Base-by-base conservation (phyloP, 2,113 vertebrate genomes). In the Anhinga anhinga region DNA sequence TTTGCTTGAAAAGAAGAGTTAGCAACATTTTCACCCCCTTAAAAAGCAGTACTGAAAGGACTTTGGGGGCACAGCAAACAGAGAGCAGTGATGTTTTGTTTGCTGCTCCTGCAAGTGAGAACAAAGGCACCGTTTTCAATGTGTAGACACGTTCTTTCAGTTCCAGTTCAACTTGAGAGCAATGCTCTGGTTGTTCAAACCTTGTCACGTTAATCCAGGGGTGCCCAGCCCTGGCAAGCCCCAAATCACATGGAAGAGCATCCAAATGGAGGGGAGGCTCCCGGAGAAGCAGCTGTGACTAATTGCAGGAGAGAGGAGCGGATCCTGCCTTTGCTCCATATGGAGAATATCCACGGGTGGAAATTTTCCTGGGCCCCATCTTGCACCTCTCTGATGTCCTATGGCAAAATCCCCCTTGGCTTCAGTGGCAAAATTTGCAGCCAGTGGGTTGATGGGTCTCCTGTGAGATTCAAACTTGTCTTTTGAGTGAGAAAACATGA, bases 1-100 rank as follows among this genome's bases (percentile, higher is more conserved):
- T 52, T 67, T 89, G 30, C 72, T 82, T 94, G 91, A 95, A 89
- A 86, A 81, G 87, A 90, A 59, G 71, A 94, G 74, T 58, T 85
- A 89, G 83, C 82, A 91, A 82, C 85, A 80, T 95, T 93, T 97
- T 89, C 66, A 80, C 65, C 62, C 38, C n/a, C 72, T 94, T 90
- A 94, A 94, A 95, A 94, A 90, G 63, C 36, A 4, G 74, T 45
- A 88, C 77, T 93, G 90, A 95, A 95, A 94, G 74, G 86, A 70
- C 50, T 95, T n/a, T 2, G 32, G n/a, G 49, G 74, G 74, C 66
- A 91, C 42, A 72, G 96, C 88, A 80, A 76, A 91, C 62, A 4
- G 1, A 71, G 86, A 95, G 86, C 62, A 21, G 62, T n/a, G 78
- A 55, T 85, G 84, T 94, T 97, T 95, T 95, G 89, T 94, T 92